Conservation (phyloP, 1,140 invertebrate genomes). For the Caenorhabditis inopinata region DNA sequence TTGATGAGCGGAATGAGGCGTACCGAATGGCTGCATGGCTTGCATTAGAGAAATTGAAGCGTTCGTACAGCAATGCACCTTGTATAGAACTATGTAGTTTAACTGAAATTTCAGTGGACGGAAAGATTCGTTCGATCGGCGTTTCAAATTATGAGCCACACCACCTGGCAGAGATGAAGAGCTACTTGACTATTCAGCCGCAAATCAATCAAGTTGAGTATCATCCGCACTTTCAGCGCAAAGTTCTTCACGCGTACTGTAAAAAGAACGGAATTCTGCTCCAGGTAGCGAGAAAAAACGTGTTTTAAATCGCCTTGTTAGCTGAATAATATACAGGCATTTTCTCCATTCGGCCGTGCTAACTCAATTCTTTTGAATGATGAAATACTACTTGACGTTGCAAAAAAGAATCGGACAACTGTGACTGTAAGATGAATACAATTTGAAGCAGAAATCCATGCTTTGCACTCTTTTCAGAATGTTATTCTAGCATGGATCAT, state of each 20-base stretch:
- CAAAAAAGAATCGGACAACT: slow-evolving; percentile 49
- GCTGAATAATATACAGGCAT: slow-evolving; percentile 35
- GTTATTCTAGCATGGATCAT: slow-evolving; percentile 58
- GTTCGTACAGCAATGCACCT: too few relatives aligned
- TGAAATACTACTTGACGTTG: slow-evolving; percentile 42
- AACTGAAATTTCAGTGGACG: slow-evolving; percentile 48
- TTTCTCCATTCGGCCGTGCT: slow-evolving; percentile 57
- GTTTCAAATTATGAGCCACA: slow-evolving; percentile 79
- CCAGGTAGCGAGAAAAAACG: slow-evolving; percentile 60
- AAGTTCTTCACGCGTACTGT: slow-evolving; percentile 67
- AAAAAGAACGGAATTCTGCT: slow-evolving; percentile 66
- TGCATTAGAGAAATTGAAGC: slow-evolving; percentile 54
- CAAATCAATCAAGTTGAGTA: slow-evolving; percentile 61
- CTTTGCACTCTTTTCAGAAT: background rate
- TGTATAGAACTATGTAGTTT: too few relatives aligned
- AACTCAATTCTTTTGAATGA: slow-evolving; percentile 54
- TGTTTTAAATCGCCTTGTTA: background rate
- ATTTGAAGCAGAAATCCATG: background rate
- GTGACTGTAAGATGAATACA: slow-evolving; percentile 5
- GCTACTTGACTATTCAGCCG: slow-evolving; percentile 57
- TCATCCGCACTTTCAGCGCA: slow-evolving; percentile 68
- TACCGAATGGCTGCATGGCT: slow-evolving; percentile 51
- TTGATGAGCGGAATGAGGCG: slow-evolving; percentile 51
- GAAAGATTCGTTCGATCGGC: slow-evolving; percentile 75
- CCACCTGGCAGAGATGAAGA: slow-evolving; percentile 75